Evolutionary conservation across 1,140 invertebrate species (phyloP), one percentile per base, ranked within the genome.

Genomic region (Scaptodrosophila lebanonensis): DNA sequence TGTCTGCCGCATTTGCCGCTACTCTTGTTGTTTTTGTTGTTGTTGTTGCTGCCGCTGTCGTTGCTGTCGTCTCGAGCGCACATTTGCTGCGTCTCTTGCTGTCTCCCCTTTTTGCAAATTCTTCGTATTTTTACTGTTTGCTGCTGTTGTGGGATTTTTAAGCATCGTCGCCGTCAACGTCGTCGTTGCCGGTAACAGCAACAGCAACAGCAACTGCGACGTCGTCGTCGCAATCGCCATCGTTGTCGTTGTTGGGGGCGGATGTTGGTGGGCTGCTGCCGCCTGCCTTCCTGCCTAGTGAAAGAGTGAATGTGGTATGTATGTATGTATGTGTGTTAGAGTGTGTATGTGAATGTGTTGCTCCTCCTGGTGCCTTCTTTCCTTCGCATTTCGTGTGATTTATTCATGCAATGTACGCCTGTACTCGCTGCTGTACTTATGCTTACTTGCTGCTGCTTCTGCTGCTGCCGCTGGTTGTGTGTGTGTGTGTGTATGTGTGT

Each of bases 311-410:
- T 71, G 54, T 45, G 39, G 35, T 50, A 30, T 29, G 27, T 27
- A 32, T 15, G 33, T 27, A 42, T 36, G 20, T 22, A 22, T 6
- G 56, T 20, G 30, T 39, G 40, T 0, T 22, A 39, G 16, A 29
- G 12, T 3, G 25, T 9, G 16, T 20, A 11, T 43, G 52, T 2
- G 30, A 32, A 17, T 44, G 47, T 30, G 60, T 18, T 22, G 27
- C 13, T 16, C 25, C 17, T 42, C 27, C 36, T 53, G 66, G 65
- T 53, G 71, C 48, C 54, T 79, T 75, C 65, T 68, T 68, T 77
- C 68, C 62, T 79, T 82, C 75, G 73, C 72, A 77, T 69, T 79
- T 79, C 69, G 66, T 82, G 75, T 82, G 75, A 79, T 79, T 79
- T 79, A 82, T 82, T 75, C 69, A 82, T 50, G 53, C 53, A 63